Evolutionary conservation across 2,113 vertebrate genomes (phyloP), one percentile per base, ranked within the genome.

Genomic region (Salvelinus sp.): DNA sequence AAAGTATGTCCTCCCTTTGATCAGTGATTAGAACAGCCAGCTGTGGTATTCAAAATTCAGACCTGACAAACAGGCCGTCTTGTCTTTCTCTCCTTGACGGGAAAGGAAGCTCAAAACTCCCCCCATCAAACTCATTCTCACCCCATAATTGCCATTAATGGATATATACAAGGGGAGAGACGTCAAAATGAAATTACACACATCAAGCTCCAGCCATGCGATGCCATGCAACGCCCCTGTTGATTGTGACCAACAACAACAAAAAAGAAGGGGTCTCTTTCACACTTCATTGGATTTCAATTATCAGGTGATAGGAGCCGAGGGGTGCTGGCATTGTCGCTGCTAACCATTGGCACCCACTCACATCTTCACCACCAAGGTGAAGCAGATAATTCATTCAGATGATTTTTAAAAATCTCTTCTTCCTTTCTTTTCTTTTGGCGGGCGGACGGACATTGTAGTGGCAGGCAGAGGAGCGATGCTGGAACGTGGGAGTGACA

Each of bases 221-320:
- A 48, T 2, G 47, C 47, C 47, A 13, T 12, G 47, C 3, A 12
- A 50, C 3, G 47, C 47, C 47, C 48, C 13, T 50, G 48, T 50
- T 50, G 48, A 50, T 50, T 50, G 48, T 16, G 48, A 50, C 47
- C 30, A 25, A 25, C 25, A 25, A 25, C 25, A 25, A 25, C 6
- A 2, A 9, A 38, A 38, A 33, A 33, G 5, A 44, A 54, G 18
- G 14, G 79, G 76, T 63, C 77, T 73, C 77, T 84, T 83, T 86
- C 87, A 86, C 83, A 88, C 80, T 82, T 83, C 84, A 86, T 86
- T 88, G 84, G 84, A 80, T 88, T 88, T 85, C 84, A 86, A 88
- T 88, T 86, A 88, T 82, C 81, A 85, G 80, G 73, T 81, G 74
- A 54, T 54, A 54, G 50, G 50, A 54, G 13, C 50, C 3, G 16